phyloP scores from a whole-genome alignment of 2,797 vertebrate species.

The Neosalanx taihuensis region DNA sequence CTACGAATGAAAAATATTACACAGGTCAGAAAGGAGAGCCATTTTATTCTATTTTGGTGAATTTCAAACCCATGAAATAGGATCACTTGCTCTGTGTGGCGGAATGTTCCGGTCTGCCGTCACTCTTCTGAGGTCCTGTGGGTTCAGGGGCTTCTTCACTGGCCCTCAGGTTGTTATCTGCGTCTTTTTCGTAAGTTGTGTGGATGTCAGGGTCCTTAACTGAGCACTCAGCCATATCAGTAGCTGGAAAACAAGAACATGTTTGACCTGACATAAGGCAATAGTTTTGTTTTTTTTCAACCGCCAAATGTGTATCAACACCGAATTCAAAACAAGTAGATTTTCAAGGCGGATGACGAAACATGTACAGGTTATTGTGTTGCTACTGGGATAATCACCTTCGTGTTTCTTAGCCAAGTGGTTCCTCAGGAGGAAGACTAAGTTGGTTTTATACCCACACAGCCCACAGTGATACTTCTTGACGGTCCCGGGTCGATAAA shows the following conservation, averaged over 20 bases:
- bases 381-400: conserved; percentile 41
- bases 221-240: conserved; percentile 24
- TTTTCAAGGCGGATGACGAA: too few relatives aligned
- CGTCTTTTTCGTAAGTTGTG: conserved; percentile 74
- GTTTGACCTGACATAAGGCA: neutral
- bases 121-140: conserved; percentile 73
- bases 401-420: conserved; percentile 60
- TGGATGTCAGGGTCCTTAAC: conserved; percentile 60
- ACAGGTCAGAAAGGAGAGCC: neutral
- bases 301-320: too few relatives aligned
- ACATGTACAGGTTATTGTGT: neutral
- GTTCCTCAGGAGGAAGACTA: conserved; percentile 50
- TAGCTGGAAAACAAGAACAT: neutral
- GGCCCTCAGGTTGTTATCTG: conserved; percentile 73
- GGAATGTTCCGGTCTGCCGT: conserved; percentile 35
- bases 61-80: neutral
- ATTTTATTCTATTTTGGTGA: neutral
- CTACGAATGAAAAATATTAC: conserved; percentile 50
- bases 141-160: conserved; percentile 72
- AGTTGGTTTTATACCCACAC: conserved; percentile 56
- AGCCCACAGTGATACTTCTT: conserved; percentile 54
- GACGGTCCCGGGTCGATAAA: conserved; percentile 42
- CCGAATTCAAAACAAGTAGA: too few relatives aligned
- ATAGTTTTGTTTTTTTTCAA: neutral
- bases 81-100: conserved; percentile 46